Evolutionary conservation across 2,797 vertebrate genomes (phyloP).

Genomic region (Sus cebifrons): DNA sequence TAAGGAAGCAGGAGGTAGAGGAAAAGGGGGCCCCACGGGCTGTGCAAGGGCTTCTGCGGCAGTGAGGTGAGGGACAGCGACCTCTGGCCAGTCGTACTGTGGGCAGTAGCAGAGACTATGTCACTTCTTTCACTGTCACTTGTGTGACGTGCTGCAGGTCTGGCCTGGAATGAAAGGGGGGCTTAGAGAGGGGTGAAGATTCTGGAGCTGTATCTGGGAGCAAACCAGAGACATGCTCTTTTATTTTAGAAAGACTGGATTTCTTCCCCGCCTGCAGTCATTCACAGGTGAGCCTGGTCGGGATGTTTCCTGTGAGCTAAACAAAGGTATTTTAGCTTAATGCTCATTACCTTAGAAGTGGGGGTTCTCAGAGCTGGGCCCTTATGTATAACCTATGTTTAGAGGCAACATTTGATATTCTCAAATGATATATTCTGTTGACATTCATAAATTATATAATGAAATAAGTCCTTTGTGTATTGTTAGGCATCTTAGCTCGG

Average conservation of each 20-base stretch:
- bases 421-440: background rate
- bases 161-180: background rate
- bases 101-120: background rate
- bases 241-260: constrained; percentile 27
- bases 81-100: no score
- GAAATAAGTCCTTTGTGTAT: background rate
- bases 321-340: no score
- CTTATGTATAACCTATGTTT: no score
- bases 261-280: no score
- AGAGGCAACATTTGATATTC: background rate
- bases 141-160: background rate
- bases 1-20: background rate
- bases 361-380: no score
- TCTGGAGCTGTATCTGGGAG: background rate
- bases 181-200: background rate
- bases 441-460: background rate
- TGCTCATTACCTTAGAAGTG: no score
- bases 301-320: no score
- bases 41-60: background rate
- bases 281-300: no score
- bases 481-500: background rate
- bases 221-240: background rate
- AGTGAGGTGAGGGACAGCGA: background rate
- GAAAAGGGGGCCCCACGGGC: background rate
- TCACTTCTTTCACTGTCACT: background rate